phyloP scores from a whole-genome alignment of 1,140 invertebrate genomes.

The Drosophila mauritiana region DNA sequence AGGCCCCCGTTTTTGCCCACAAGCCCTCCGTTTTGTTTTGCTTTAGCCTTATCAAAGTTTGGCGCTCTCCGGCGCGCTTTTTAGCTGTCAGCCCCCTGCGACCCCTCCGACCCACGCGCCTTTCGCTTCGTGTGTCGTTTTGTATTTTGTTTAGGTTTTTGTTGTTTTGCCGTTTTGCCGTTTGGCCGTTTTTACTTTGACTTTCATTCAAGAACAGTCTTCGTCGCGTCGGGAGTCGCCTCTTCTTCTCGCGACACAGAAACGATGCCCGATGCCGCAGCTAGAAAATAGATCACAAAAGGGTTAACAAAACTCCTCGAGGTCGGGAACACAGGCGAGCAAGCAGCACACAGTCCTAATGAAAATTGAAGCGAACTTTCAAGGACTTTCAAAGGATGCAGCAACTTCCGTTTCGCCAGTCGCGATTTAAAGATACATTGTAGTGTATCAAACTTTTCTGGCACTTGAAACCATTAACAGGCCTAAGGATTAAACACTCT shows the following conservation, averaged over 20 bases:
- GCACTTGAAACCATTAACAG: too few species aligned
- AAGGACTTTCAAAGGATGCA: constrained; percentile 2
- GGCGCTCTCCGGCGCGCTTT: constrained; percentile 60
- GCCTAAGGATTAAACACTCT: too few species aligned
- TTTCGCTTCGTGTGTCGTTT: constrained; percentile 43
- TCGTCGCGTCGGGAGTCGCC: constrained; percentile 46
- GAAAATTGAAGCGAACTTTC: constrained; percentile 54
- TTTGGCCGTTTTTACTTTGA: constrained; percentile 83
- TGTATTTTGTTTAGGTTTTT: constrained; percentile 83
- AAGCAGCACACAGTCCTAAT: constrained; percentile 47
- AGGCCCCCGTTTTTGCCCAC: constrained; percentile 23
- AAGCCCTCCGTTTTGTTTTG: constrained; percentile 40
- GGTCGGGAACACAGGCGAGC: constrained; percentile 47
- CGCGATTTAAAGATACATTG: neutral
- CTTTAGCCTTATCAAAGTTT: constrained; percentile 76
- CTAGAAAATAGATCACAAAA: constrained; percentile 76
- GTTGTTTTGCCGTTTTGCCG: constrained; percentile 79
- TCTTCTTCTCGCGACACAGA: constrained; percentile 69
- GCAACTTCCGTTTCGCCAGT: neutral
- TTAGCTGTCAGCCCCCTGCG: constrained; percentile 29
- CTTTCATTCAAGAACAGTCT: constrained; percentile 84
- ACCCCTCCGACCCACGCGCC: constrained; percentile 2
- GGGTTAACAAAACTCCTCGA: constrained; percentile 66
- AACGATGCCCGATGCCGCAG: constrained; percentile 47
- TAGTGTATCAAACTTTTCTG: too few species aligned